Percentiles rank a stretch among this genome's conserved stretches.
Conservation (phyloP, 2,888 invertebrate species). For the Drosophila cyrtoloma region DNA sequence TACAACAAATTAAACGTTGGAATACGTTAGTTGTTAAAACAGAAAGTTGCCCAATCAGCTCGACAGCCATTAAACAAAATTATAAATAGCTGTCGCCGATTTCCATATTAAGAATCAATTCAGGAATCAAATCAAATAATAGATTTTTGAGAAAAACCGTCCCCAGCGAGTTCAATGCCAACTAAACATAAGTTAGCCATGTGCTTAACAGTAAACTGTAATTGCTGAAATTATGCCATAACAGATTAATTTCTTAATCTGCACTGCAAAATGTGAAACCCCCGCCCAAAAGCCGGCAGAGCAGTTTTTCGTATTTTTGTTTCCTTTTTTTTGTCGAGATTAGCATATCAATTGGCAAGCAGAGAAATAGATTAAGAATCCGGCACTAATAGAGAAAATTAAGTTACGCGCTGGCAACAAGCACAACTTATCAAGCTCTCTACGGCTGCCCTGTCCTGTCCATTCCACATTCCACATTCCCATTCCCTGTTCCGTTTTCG, state of each 20-base stretch:
- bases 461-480: conserved; percentile 5
- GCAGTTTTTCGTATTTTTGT: conserved; percentile 4
- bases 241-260: conserved; percentile 18
- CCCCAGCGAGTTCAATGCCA: not conserved
- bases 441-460: not conserved
- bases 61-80: not conserved
- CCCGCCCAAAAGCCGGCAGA: conserved; percentile 14
- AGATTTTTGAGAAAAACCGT: not conserved
- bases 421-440: conserved; percentile 61
- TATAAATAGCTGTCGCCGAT: not conserved
- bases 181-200: not conserved
- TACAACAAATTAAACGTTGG: not conserved
- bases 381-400: conserved; percentile 74
- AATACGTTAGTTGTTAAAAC: not conserved
- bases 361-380: conserved; percentile 73
- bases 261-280: not conserved
- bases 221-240: conserved; percentile 7
- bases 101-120: too few relatives aligned
- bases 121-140: too few relatives aligned
- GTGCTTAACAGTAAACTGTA: not conserved
- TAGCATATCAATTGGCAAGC: conserved; percentile 76
- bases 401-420: conserved; percentile 68
- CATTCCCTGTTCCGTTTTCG: conserved; percentile 17
- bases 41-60: not conserved
- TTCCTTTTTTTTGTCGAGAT: conserved; percentile 36